Evolutionary conservation across 2,797 vertebrate genomes (phyloP).

Genomic region (Anguilla pacifica): DNA sequence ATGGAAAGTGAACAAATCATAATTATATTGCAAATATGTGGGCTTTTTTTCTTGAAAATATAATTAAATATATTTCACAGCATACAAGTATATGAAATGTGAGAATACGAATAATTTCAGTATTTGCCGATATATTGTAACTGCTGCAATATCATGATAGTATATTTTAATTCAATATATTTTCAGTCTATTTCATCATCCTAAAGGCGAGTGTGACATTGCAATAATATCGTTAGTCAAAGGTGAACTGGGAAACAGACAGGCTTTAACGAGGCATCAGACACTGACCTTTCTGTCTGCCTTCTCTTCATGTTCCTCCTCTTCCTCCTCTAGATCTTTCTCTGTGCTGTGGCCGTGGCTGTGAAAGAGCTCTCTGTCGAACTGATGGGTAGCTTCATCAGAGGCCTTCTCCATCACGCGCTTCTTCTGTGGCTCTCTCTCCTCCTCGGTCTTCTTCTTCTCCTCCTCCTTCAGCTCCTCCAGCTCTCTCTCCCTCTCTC

Average conservation of each 20-base stretch:
- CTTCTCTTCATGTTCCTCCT: constrained; percentile 56
- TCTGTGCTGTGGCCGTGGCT: constrained; percentile 35
- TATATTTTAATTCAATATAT: background rate
- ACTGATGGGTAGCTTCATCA: constrained; percentile 79
- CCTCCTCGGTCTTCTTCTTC: constrained; percentile 46
- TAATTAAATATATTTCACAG: background rate
- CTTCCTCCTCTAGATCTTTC: constrained; percentile 60
- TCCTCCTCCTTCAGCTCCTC: constrained; percentile 34
- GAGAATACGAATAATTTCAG: background rate
- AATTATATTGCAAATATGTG: no score
- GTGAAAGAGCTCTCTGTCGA: constrained; percentile 69
- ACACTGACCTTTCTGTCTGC: constrained; percentile 59
- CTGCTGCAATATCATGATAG: background rate
- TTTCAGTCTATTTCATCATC: background rate
- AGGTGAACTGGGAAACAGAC: background rate
- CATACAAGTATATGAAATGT: background rate
- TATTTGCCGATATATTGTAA: background rate
- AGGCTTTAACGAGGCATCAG: background rate
- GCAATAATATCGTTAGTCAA: background rate
- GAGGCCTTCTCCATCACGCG: constrained; percentile 82
- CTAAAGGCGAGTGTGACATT: background rate
- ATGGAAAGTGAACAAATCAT: no score
- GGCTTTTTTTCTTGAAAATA: no score
- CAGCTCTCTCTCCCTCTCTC: background rate
- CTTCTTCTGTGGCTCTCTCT: constrained; percentile 70